phyloP scores from a whole-genome alignment of 92 coral and sea anemone genomes.

The Zoanthus sociatus region DNA sequence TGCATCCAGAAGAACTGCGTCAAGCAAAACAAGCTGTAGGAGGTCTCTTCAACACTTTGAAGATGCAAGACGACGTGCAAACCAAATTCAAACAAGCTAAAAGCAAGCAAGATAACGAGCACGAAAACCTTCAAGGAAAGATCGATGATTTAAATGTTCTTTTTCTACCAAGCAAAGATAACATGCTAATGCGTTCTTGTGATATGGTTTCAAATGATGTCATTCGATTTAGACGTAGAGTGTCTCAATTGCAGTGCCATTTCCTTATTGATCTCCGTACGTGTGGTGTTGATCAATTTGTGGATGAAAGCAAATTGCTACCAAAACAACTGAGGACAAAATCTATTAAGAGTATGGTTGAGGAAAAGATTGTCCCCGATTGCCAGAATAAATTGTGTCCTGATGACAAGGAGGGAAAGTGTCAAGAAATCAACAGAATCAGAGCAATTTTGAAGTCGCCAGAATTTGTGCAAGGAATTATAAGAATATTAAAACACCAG shows the following conservation, averaged over 20 bases:
- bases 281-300: slow-evolving; percentile 4
- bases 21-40: slow-evolving; percentile 68
- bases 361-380: slow-evolving; percentile 71
- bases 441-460: slow-evolving; percentile 59
- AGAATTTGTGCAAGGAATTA: slow-evolving; percentile 70
- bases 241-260: slow-evolving; percentile 47
- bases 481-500: slow-evolving; percentile 68
- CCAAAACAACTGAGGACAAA: slow-evolving; percentile 67
- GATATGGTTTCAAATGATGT: slow-evolving; percentile 66
- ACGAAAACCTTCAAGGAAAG: slow-evolving; percentile 26
- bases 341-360: slow-evolving; percentile 52
- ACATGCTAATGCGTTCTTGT: slow-evolving; percentile 60
- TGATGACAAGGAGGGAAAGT: slow-evolving; percentile 54
- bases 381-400: slow-evolving; percentile 65
- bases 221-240: slow-evolving; percentile 46
- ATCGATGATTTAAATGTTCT: slow-evolving; percentile 52
- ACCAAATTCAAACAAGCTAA: background rate
- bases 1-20: slow-evolving; percentile 67
- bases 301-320: slow-evolving; percentile 45
- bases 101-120: background rate
- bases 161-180: slow-evolving; percentile 69
- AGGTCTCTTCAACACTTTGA: slow-evolving; percentile 74
- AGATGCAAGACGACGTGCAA: slow-evolving; percentile 27
- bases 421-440: slow-evolving; percentile 54
- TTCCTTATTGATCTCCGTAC: slow-evolving; percentile 58